Evolutionary conservation across 2,113 vertebrate species (phyloP), one percentile per base, ranked within the genome.

Genomic region (Turdus rufiventris): DNA sequence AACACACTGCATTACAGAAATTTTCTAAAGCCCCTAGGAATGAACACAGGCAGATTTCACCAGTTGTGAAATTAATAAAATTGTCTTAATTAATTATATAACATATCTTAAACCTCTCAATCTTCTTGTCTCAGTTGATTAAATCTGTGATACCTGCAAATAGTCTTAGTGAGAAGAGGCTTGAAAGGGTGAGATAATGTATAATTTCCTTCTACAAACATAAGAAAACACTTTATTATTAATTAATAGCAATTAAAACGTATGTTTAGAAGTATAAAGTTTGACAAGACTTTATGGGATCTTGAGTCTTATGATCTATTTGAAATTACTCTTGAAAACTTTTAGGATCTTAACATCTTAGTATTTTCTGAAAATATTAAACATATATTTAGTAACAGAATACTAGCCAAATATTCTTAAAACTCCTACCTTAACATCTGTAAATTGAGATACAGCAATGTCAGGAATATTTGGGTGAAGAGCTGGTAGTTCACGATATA

Each of bases 381-480:
- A 70, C 20, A 57, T 53, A 31, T 12, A 56, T 24, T 74, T 65
- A 24, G 14, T 63, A 60, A 68, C 16, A 53, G 71, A 96, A 92
- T 62, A 67, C 23, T 15, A 85, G 40, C 38, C 61, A 86, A 75
- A 89, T 62, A 33, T 21, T 61, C 23, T 88, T 34, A 73, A 82
- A 82, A 93, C 85, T 97, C 85, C 34, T 95, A 98, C 98, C 98
- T 98, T 98, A 93, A 99, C 98, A 72, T 99, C 99, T 8, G 98
- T 98, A 96, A 99, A 99, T 50, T 99, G 99, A 94, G 99, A 99
- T 56, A 99, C 96, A 80, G 98, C 98, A 87, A 99, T 98, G 15
- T 99, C 99, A 40, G 99, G 98, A 68, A 98, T 98, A 95, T 98
- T 99, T 94, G 99, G 99, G 65, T 99, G 99, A 23, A 99, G 98